Percentiles rank a stretch among this genome's conserved stretches.
phyloP scores from a whole-genome alignment of 2,888 invertebrate species.

The Limnephilus marmoratus region DNA sequence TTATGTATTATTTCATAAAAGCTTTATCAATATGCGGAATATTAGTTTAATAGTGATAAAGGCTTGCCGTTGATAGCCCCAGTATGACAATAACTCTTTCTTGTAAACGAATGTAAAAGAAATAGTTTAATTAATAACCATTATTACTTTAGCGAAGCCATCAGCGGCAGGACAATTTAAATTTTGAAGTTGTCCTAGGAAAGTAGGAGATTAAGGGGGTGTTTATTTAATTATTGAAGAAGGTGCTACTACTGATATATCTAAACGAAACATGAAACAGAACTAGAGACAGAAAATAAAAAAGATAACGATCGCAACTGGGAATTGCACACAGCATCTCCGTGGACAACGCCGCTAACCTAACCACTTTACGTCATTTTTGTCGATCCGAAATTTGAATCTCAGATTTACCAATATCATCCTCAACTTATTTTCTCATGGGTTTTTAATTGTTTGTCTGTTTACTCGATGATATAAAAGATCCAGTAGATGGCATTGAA shows the following conservation, averaged over 20 bases:
- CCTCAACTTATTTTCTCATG: no score
- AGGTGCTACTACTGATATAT: no score
- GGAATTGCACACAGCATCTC: no score
- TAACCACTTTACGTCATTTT: no score
- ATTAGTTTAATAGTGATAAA: not conserved
- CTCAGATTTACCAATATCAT: no score
- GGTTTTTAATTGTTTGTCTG: not conserved
- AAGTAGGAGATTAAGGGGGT: not conserved
- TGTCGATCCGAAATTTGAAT: no score
- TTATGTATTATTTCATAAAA: not conserved
- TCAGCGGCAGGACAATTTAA: not conserved
- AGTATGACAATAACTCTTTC: not conserved
- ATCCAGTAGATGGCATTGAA: slow-evolving; percentile 98
- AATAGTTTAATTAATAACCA: no score
- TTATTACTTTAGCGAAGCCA: not conserved
- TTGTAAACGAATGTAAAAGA: no score
- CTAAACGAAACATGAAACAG: no score
- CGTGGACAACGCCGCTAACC: no score
- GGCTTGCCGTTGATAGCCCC: not conserved
- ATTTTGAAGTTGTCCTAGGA: not conserved
- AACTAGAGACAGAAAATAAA: no score
- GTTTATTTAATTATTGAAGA: not conserved
- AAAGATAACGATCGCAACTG: no score
- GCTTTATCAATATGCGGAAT: not conserved
- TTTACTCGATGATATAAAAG: slow-evolving; percentile 88